Conservation (phyloP, 2,888 invertebrate genomes). For the Tenthredo scrophulariae region DNA sequence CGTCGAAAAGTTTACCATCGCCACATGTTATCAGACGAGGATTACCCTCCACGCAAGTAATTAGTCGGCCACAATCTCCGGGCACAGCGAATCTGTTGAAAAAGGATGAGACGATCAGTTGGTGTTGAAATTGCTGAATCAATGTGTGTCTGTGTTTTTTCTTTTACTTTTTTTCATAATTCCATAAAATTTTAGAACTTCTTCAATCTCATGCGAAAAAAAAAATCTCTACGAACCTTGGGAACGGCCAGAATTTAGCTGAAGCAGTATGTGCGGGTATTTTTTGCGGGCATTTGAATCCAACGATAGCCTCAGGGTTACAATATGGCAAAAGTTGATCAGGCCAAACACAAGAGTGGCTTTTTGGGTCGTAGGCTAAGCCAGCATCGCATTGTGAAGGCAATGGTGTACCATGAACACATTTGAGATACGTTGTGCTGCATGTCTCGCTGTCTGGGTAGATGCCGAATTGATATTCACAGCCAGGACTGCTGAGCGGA, state of each 20-base stretch:
- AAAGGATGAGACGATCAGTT: neutral
- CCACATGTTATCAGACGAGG: slow-evolving; percentile 94
- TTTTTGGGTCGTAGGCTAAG: slow-evolving; percentile 92
- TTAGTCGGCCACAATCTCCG: slow-evolving; percentile 91
- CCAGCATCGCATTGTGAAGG: slow-evolving; percentile 92
- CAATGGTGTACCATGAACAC: slow-evolving; percentile 89
- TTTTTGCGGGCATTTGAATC: slow-evolving; percentile 94
- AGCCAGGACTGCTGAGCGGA: slow-evolving; percentile 89
- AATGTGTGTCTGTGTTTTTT: neutral
- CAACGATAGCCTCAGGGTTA: slow-evolving; percentile 94
- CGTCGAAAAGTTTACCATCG: slow-evolving; percentile 93
- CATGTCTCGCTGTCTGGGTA: slow-evolving; percentile 90
- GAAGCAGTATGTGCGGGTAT: slow-evolving; percentile 89
- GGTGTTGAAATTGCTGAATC: neutral
- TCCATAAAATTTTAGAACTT: neutral
- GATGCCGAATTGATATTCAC: slow-evolving; percentile 93
- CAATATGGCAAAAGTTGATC: slow-evolving; percentile 92
- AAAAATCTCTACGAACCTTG: slow-evolving; percentile 79
- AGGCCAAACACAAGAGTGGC: slow-evolving; percentile 96
- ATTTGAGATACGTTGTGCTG: slow-evolving; percentile 92
- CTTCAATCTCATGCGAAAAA: neutral
- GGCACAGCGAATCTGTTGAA: slow-evolving; percentile 87
- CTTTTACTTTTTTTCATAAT: neutral
- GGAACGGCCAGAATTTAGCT: slow-evolving; percentile 95
- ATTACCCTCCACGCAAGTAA: slow-evolving; percentile 94